A percentile compares a stretch with the other conserved stretches of the same genome.
These are phyloP conservation scores for Ciconia stormi DNA, from an alignment of 2,113 vertebrate species.

Conservation along the genomic window DNA sequence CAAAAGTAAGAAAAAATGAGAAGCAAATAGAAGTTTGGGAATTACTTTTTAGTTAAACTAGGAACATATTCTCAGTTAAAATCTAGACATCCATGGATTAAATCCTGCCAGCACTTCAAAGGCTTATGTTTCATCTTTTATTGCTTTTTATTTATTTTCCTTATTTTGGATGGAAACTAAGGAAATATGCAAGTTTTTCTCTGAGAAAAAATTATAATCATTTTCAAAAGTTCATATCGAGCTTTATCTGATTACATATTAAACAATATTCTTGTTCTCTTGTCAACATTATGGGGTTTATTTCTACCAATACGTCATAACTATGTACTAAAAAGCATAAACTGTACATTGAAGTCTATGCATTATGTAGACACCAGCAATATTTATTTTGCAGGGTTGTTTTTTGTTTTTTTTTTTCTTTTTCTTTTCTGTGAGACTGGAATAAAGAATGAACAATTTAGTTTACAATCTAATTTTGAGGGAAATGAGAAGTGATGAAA, in stretches of 20 bases:
- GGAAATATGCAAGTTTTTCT: neutral
- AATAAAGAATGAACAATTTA: conserved; percentile 45
- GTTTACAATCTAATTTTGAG: conserved; percentile 59
- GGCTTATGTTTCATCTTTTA: neutral
- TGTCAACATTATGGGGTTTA: neutral
- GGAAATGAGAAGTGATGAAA: conserved; percentile 67
- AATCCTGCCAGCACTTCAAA: neutral
- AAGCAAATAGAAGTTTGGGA: neutral
- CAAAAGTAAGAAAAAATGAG: neutral
- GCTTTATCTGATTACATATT: neutral
- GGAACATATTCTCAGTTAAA: neutral
- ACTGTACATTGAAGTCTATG: neutral
- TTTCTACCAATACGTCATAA: neutral
- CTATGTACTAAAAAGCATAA: neutral
- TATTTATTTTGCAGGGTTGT: neutral
- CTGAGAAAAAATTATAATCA: neutral
- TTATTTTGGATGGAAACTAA: neutral
- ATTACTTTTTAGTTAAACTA: neutral
- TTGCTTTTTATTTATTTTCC: neutral
- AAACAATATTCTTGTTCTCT: neutral
- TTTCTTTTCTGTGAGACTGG: neutral
- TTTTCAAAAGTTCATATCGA: neutral
- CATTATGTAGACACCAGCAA: neutral
- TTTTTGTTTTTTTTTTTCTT: neutral
- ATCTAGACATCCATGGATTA: neutral